Percentiles rank a stretch among this genome's conserved stretches.
Conservation (phyloP, 2,797 vertebrate genomes). For the Sylvilagus floridanus region DNA sequence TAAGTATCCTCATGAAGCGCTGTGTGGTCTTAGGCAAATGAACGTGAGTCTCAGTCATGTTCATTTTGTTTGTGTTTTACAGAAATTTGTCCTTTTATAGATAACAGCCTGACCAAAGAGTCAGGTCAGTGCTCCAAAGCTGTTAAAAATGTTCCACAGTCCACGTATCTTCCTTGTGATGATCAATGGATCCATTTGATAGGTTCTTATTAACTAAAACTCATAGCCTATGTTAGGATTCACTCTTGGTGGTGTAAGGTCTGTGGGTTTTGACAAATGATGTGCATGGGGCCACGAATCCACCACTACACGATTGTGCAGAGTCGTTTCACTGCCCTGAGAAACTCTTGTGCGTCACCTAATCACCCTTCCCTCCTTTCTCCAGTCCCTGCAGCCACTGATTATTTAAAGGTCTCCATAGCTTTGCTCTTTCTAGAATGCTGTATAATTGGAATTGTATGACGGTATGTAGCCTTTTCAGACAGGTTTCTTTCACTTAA, state of each 20-base stretch:
- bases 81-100: conserved; percentile 4
- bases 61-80: not conserved
- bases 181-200: not conserved
- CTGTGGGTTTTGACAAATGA: not conserved
- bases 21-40: not conserved
- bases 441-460: not conserved
- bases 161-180: not conserved
- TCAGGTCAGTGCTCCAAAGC: not conserved
- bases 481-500: not conserved
- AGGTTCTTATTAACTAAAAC: not conserved
- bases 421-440: not conserved
- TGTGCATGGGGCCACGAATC: no score
- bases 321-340: not conserved
- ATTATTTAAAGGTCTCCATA: not conserved
- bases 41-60: not conserved
- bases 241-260: not conserved
- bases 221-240: not conserved
- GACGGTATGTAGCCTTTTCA: not conserved
- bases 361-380: not conserved
- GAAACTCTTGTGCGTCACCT: not conserved
- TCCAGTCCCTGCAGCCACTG: not conserved
- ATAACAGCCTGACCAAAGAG: not conserved
- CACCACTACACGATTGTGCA: no score
- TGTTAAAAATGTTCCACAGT: conserved; percentile 17
- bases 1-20: not conserved